Evolutionary conservation across 2,797 vertebrate species (phyloP).

Genomic region (Nyctalus aviator): DNA sequence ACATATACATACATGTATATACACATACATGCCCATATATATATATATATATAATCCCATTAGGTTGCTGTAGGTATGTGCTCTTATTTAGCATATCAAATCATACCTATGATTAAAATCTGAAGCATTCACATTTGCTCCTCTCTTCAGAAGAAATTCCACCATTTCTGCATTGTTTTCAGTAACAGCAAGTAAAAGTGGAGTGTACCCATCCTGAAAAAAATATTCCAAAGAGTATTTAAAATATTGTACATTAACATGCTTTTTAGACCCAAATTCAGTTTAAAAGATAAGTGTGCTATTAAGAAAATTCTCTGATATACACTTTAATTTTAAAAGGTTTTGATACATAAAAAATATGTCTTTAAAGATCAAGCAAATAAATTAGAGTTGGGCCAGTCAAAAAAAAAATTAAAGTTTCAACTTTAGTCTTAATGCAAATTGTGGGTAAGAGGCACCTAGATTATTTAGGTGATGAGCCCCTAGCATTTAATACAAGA

Average conservation of each 20-base stretch:
- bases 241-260: not conserved
- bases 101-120: conserved; percentile 87
- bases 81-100: not conserved
- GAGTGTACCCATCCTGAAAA: conserved; percentile 92
- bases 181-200: conserved; percentile 91
- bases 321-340: not conserved
- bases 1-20: not conserved
- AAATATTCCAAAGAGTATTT: conserved; percentile 61
- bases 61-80: not conserved
- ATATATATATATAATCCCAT: not conserved
- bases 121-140: conserved; percentile 90
- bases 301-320: conserved; percentile 44
- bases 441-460: not conserved
- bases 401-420: conserved; percentile 39
- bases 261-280: conserved; percentile 55
- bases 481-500: not conserved
- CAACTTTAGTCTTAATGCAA: conserved; percentile 30
- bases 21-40: no score
- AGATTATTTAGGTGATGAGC: not conserved
- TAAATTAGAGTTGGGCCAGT: not conserved
- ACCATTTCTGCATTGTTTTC: conserved; percentile 92
- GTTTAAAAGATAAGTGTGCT: not conserved
- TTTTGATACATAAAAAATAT: not conserved
- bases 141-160: conserved; percentile 92
- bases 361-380: conserved; percentile 43